phyloP scores from a whole-genome alignment of 1,140 invertebrate genomes.

The Cepaea nemoralis region DNA sequence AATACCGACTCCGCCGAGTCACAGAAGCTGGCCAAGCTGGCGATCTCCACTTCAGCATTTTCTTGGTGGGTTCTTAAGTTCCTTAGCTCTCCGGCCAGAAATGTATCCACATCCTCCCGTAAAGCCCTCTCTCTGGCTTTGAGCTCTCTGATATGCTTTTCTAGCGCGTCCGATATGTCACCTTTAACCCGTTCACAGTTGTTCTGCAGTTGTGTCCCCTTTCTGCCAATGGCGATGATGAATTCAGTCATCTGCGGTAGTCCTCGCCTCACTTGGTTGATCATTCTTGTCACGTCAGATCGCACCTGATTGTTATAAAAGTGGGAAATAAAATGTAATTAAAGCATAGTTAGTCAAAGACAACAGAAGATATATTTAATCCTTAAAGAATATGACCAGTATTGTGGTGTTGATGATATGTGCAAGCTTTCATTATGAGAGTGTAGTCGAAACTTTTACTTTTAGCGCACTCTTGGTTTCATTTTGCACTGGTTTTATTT shows the following conservation, averaged over 20 bases:
- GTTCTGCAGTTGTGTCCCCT: conserved; percentile 56
- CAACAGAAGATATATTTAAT: no score
- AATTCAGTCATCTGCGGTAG: conserved; percentile 79
- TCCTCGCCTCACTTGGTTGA: conserved; percentile 84
- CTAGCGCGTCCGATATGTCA: conserved; percentile 82
- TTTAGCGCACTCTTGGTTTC: no score
- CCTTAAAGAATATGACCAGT: no score
- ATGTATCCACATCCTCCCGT: conserved; percentile 89
- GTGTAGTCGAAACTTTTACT: no score
- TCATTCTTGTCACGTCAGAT: conserved; percentile 92
- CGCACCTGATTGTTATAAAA: conserved; percentile 71
- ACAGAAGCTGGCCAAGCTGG: conserved; percentile 93
- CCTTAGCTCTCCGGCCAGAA: conserved; percentile 85
- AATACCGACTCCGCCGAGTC: conserved; percentile 95
- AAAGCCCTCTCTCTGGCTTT: conserved; percentile 92
- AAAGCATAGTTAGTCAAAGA: no score
- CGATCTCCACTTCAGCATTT: conserved; percentile 91
- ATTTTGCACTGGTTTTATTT: no score
- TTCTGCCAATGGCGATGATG: conserved; percentile 55
- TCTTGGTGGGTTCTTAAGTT: conserved; percentile 89
- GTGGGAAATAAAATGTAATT: no score
- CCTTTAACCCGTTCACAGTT: conserved; percentile 67
- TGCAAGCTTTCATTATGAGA: no score
- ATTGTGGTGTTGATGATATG: no score
- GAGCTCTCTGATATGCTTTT: conserved; percentile 86